A percentile compares a stretch with the other conserved stretches of the same genome.
Evolutionary conservation across 2,797 vertebrate genomes (phyloP).

Genomic region (Bradypodion pumilum): DNA sequence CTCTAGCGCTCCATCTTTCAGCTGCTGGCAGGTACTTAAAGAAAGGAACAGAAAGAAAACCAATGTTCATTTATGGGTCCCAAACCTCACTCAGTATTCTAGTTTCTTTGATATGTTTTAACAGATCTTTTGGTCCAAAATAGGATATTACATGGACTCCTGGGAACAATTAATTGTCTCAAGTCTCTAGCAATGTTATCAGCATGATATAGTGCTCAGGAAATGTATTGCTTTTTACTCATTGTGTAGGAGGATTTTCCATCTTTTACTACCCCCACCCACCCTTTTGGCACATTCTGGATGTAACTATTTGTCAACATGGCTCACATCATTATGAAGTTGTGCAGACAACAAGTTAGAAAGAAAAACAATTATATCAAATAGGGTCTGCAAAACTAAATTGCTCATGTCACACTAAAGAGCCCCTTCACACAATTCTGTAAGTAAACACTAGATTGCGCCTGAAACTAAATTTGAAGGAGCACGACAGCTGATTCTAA

Average conservation of each 20-base stretch:
- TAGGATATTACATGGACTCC: slow-evolving; percentile 49
- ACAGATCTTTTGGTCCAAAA: slow-evolving; percentile 66
- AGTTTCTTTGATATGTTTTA: slow-evolving; percentile 59
- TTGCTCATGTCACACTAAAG: background rate
- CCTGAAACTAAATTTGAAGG: background rate
- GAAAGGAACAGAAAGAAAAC: slow-evolving; percentile 55
- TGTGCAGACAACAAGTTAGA: slow-evolving; percentile 53
- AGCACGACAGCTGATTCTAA: background rate
- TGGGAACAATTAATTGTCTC: slow-evolving; percentile 60
- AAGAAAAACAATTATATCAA: slow-evolving; percentile 44
- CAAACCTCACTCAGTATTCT: slow-evolving; percentile 62
- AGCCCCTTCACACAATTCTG: background rate
- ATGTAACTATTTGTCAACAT: slow-evolving; percentile 51
- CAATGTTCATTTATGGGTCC: slow-evolving; percentile 43
- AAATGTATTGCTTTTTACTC: slow-evolving; percentile 54
- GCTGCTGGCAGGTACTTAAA: slow-evolving; percentile 60
- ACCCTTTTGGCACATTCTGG: slow-evolving; percentile 52
- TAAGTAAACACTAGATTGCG: background rate
- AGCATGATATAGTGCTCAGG: slow-evolving; percentile 52
- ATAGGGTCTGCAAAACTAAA: slow-evolving; percentile 4
- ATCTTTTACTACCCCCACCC: background rate
- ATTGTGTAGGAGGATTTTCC: background rate
- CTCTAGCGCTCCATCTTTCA: slow-evolving; percentile 54
- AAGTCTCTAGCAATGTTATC: slow-evolving; percentile 56
- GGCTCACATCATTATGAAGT: slow-evolving; percentile 60